A percentile compares a stretch with the other conserved stretches of the same genome.
phyloP scores from a whole-genome alignment of 1,140 invertebrate species.

The Aphaenogaster ashmeadi region DNA sequence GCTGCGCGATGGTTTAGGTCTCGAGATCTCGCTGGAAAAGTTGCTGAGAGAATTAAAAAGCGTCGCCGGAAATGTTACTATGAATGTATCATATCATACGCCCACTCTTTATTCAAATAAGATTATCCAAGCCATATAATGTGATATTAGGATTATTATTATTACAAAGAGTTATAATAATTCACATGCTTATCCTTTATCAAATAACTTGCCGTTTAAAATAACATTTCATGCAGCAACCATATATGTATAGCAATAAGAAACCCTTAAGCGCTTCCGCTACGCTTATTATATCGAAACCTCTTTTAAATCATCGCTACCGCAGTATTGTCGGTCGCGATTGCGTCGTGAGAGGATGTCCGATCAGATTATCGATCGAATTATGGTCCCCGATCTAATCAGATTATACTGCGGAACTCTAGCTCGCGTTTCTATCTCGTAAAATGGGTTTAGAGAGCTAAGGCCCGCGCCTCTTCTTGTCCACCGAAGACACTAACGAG shows the following conservation, averaged over 20 bases:
- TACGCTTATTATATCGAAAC: not conserved
- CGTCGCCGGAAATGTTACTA: not conserved
- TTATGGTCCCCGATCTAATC: constrained; percentile 46
- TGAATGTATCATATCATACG: not conserved
- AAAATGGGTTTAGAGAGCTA: constrained; percentile 32
- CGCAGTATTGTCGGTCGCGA: not conserved
- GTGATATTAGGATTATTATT: not conserved
- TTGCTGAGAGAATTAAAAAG: not conserved
- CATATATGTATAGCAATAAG: not conserved
- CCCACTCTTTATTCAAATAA: not conserved
- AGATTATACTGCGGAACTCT: constrained; percentile 45
- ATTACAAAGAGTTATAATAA: not conserved
- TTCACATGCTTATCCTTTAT: not conserved
- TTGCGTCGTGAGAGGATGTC: constrained; percentile 21
- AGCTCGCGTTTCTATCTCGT: constrained; percentile 12
- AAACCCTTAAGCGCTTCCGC: not conserved
- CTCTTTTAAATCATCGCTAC: not conserved
- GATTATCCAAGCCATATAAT: not conserved
- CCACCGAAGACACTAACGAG: constrained; percentile 23
- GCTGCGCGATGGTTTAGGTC: not conserved
- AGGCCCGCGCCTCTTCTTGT: not conserved
- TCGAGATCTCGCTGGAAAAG: not conserved
- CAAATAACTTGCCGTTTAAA: not conserved
- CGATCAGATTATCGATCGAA: constrained; percentile 53
- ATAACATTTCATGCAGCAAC: not conserved